Base-by-base conservation (phyloP, 2,797 vertebrate species). In the Typhlichthys subterraneus region DNA sequence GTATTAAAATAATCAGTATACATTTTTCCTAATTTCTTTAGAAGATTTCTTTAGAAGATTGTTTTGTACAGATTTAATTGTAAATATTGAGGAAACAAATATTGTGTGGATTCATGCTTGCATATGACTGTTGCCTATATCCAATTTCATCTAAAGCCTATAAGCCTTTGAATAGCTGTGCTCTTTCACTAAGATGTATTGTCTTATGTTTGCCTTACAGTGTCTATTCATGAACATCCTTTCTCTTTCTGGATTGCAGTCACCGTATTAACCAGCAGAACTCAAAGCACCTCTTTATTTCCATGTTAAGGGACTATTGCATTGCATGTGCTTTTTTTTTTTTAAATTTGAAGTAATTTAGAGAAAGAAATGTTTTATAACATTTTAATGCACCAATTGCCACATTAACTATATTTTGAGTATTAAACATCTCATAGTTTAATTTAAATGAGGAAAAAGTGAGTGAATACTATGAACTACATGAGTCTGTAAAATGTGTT, bases 151-250 rank as follows among this genome's bases (percentile, higher is more conserved):
- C 38, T 42, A 42, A 42, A 42, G 38, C 23, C 23, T 29, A 29
- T 53, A 23, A 12, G 15, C 17, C 8, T 17, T 29, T 12, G 23
- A 53, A 17, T 5, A 53, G 7, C 38, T 42, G 38, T 42, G 38
- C 38, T 42, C 7, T 42, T 42, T 42, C 38, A 8, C 38, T 8
- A 7, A 42, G 38, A 42, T 42, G 7, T 42, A 42, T 42, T 42
- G 38, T 42, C 7, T 42, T 29, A 29, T 29, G 23, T 29, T 29
- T 87, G 59, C 87, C 53, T 85, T 90, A 69, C 76, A 88, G 85
- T 14, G 56, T 69, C 45, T 77, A 78, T 38, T 77, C 74, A 23
- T 86, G 66, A 90, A 46, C 46, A 70, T 52, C 38, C 14, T 2
- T 17, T 12, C 57, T 33, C 8, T 54, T 63, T 11, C 19, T 53